Evolutionary conservation across 2,888 invertebrate genomes (phyloP).

Genomic region (Apotomis capreana): DNA sequence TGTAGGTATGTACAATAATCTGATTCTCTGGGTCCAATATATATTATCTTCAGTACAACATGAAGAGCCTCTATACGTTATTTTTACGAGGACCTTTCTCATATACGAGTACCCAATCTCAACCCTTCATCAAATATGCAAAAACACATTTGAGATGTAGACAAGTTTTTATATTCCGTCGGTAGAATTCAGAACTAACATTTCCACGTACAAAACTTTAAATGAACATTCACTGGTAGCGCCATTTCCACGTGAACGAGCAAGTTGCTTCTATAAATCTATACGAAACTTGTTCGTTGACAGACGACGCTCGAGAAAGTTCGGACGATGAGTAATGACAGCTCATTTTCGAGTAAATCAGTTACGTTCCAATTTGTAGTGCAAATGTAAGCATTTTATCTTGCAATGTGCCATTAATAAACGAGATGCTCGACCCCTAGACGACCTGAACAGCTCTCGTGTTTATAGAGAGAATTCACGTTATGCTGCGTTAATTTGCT

Average conservation of each 20-base stretch:
- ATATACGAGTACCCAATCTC: slow-evolving; percentile 32
- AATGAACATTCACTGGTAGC: not conserved
- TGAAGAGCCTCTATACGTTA: slow-evolving; percentile 21
- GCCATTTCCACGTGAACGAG: not conserved
- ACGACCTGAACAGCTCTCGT: not conserved
- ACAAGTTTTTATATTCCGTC: not conserved
- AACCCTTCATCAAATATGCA: slow-evolving; percentile 34
- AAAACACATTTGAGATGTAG: slow-evolving; percentile 31
- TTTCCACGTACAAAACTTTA: not conserved
- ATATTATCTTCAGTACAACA: slow-evolving; percentile 15
- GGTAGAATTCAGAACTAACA: not conserved
- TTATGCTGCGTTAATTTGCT: slow-evolving; percentile 1
- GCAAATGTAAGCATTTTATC: slow-evolving; percentile 1
- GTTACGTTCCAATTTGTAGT: slow-evolving; percentile 13
- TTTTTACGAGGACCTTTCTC: slow-evolving; percentile 34
- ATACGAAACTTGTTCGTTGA: not conserved
- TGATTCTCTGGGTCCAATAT: not conserved
- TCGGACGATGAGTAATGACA: slow-evolving; percentile 7
- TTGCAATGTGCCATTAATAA: not conserved
- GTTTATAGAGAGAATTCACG: not conserved
- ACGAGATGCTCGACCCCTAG: slow-evolving; percentile 1
- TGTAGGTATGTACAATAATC: not conserved
- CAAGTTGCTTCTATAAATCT: slow-evolving; percentile 16
- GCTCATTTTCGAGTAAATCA: not conserved
- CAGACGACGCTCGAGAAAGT: slow-evolving; percentile 3